phyloP scores from a whole-genome alignment of 2,113 vertebrate genomes.

The Melierax canorus region DNA sequence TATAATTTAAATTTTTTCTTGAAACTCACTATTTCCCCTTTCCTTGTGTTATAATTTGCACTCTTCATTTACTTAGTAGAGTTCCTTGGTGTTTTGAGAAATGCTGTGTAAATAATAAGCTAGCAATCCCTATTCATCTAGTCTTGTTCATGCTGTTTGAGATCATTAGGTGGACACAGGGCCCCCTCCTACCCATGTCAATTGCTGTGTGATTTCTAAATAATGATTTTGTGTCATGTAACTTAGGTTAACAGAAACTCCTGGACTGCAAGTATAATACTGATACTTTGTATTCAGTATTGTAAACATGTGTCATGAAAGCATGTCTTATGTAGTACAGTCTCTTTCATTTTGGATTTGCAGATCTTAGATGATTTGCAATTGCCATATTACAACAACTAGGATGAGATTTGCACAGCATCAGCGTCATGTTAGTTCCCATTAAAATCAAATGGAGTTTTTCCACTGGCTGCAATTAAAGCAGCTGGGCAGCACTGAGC shows the following conservation, averaged over 20 bases:
- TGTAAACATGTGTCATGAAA: not conserved
- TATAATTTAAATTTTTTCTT: not conserved
- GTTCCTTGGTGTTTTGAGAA: slow-evolving; percentile 10
- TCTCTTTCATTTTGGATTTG: not conserved
- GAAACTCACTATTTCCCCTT: not conserved
- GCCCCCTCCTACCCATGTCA: not conserved
- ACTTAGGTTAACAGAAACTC: not conserved
- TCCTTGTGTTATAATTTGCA: not conserved
- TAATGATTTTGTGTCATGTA: slow-evolving; percentile 34
- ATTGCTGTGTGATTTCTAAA: slow-evolving; percentile 43
- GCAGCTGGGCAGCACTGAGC: not conserved
- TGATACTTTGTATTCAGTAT: not conserved
- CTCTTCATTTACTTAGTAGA: not conserved
- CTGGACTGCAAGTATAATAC: not conserved
- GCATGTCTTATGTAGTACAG: not conserved
- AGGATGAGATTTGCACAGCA: not conserved
- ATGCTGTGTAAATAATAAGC: slow-evolving; percentile 28
- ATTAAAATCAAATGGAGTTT: slow-evolving; percentile 5
- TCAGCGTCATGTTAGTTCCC: not conserved
- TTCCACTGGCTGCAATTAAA: not conserved
- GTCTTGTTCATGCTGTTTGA: slow-evolving; percentile 21
- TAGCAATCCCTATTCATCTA: not conserved
- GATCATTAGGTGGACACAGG: not conserved
- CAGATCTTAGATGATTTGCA: not conserved
- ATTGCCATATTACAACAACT: not conserved